phyloP scores from a whole-genome alignment of 2,888 invertebrate genomes.

The Tricholauxania praeusta region DNA sequence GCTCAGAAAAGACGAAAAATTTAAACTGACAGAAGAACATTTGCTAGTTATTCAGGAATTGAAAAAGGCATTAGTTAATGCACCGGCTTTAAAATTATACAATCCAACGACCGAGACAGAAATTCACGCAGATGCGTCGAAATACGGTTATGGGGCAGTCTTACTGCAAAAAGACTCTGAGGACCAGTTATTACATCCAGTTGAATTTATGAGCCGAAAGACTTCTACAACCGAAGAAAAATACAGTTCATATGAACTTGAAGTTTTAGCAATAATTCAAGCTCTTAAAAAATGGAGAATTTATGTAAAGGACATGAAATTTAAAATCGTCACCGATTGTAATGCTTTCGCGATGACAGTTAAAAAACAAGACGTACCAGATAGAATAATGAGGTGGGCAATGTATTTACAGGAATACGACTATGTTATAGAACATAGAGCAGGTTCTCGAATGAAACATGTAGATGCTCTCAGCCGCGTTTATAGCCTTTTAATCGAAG shows the following conservation, averaged over 20 bases:
- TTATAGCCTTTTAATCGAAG: constrained; percentile 13
- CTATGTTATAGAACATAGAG: constrained; percentile 18
- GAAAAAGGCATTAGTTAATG: too few species aligned
- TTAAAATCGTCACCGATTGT: constrained; percentile 23
- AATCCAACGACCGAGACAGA: too few species aligned
- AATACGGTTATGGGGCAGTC: too few species aligned
- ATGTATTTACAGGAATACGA: constrained; percentile 15
- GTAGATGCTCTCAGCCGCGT: constrained; percentile 24
- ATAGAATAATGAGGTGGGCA: constrained; percentile 11
- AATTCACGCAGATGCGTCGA: too few species aligned
- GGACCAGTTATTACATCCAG: constrained; percentile 45
- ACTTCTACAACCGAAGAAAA: constrained; percentile 47
- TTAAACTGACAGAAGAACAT: too few species aligned
- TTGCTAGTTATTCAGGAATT: too few species aligned
- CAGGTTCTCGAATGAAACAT: constrained; percentile 18
- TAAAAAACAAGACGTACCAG: not conserved
- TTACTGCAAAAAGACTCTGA: constrained; percentile 43
- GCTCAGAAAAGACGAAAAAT: too few species aligned
- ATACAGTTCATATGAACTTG: constrained; percentile 49
- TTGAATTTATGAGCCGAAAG: constrained; percentile 49
- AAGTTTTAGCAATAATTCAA: constrained; percentile 47
- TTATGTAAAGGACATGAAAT: constrained; percentile 27
- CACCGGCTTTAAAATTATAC: too few species aligned
- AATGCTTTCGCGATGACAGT: constrained; percentile 23
- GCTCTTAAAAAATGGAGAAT: constrained; percentile 48